Conservation (phyloP, 1,140 invertebrate genomes). For the Euwallacea similis region DNA sequence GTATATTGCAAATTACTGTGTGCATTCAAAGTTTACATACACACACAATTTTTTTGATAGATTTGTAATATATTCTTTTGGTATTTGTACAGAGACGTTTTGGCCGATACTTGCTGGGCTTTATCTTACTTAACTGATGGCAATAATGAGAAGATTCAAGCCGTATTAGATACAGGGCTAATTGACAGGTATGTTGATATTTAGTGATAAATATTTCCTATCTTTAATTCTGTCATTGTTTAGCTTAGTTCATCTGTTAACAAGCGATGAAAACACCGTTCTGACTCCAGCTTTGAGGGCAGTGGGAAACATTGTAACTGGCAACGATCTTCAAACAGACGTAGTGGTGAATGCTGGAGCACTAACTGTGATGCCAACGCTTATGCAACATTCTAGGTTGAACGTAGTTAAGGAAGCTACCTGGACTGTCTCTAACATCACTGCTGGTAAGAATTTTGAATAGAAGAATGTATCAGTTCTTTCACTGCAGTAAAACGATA, state of each 20-base stretch:
- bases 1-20: too few relatives aligned
- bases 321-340: constrained; percentile 87
- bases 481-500: constrained; percentile 2
- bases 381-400: constrained; percentile 69
- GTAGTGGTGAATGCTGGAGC: constrained; percentile 80
- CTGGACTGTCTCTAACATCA: constrained; percentile 99
- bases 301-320: constrained; percentile 87
- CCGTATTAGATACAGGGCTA: constrained; percentile 71
- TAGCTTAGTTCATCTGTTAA: constrained; percentile 72
- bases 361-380: constrained; percentile 67
- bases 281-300: constrained; percentile 88
- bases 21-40: too few relatives aligned
- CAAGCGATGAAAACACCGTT: constrained; percentile 70
- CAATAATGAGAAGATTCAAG: constrained; percentile 90
- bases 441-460: constrained; percentile 69
- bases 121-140: constrained; percentile 95
- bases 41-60: too few relatives aligned
- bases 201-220: neutral
- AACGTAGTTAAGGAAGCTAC: constrained; percentile 92
- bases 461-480: neutral
- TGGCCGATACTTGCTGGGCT: constrained; percentile 95
- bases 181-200: constrained; percentile 55
- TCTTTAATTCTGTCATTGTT: neutral
- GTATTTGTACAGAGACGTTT: constrained; percentile 62
- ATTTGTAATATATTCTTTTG: too few relatives aligned